Conservation (phyloP, 2,888 invertebrate genomes). For the Rotaria socialis region DNA sequence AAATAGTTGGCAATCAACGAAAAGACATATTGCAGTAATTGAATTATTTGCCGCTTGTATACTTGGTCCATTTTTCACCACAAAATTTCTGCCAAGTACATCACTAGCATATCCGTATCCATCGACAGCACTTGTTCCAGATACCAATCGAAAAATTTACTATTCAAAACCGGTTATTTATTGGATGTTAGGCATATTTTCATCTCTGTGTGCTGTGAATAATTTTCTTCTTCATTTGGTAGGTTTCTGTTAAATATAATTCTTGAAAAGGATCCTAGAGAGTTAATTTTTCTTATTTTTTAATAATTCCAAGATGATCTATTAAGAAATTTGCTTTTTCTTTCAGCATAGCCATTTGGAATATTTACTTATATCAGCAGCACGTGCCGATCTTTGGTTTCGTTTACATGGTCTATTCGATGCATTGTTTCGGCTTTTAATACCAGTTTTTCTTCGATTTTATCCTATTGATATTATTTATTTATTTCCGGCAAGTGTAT, state of each 20-base stretch:
- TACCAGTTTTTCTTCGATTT: not conserved
- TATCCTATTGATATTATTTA: slow-evolving; percentile 24
- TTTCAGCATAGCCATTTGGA: slow-evolving; percentile 18
- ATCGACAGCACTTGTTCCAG: not conserved
- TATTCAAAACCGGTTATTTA: slow-evolving; percentile 17
- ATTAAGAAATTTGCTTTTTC: not conserved
- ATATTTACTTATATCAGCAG: not conserved
- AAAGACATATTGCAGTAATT: slow-evolving; percentile 22
- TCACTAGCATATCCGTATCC: slow-evolving; percentile 4
- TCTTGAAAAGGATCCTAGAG: too few species aligned
- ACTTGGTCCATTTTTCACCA: slow-evolving; percentile 37
- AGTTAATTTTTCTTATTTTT: too few species aligned
- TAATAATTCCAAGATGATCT: too few species aligned
- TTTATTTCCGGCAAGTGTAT: slow-evolving; percentile 17
- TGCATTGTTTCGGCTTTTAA: slow-evolving; percentile 23
- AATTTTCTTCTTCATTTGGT: slow-evolving; percentile 43
- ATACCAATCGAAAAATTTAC: slow-evolving; percentile 5
- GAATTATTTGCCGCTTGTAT: slow-evolving; percentile 15
- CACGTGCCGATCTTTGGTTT: slow-evolving; percentile 18
- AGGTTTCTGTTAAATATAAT: not conserved
- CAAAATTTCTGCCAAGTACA: slow-evolving; percentile 14
- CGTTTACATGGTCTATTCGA: slow-evolving; percentile 36
- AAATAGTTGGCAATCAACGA: slow-evolving; percentile 38
- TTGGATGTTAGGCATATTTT: slow-evolving; percentile 41
- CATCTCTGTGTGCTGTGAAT: slow-evolving; percentile 40